These are phyloP conservation scores for Herpailurus yagouaroundi DNA, from an alignment of 2,113 vertebrate species.

Conservation along the genomic window DNA sequence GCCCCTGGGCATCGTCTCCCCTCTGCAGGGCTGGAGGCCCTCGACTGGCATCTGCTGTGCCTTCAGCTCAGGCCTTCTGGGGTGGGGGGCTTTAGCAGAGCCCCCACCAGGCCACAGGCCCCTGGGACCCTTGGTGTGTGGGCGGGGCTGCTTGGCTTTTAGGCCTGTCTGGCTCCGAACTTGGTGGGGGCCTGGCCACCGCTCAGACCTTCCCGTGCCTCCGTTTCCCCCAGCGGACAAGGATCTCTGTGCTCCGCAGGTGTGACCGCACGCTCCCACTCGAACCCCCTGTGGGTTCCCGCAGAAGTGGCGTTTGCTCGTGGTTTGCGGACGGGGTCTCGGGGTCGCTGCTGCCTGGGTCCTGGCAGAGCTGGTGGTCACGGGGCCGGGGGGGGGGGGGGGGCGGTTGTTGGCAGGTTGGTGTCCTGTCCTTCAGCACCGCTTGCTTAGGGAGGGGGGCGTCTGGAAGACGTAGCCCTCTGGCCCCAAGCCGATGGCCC, in stretches of 20 bases:
- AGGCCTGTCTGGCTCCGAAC: background rate
- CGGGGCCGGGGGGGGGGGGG: background rate
- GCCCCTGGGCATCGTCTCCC: background rate
- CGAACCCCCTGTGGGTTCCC: accelerated
- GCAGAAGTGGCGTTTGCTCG: accelerated
- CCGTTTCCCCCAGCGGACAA: background rate
- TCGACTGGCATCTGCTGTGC: accelerated
- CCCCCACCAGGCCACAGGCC: background rate
- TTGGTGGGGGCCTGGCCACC: accelerated
- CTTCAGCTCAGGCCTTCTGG: background rate
- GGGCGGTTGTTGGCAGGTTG: background rate
- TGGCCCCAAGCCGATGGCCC: background rate
- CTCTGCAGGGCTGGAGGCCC: background rate
- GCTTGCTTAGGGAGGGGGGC: background rate
- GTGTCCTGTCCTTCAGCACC: background rate
- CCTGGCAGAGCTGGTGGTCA: background rate
- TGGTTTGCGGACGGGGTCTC: background rate
- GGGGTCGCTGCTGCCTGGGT: background rate
- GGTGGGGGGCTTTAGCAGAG: background rate
- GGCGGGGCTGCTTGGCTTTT: background rate
- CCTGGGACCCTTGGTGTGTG: accelerated
- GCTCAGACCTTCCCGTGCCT: background rate
- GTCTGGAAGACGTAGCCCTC: accelerated
- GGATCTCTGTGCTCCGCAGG: background rate
- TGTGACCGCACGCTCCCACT: background rate